Evolutionary conservation across 2,797 vertebrate species (phyloP), one percentile per base, ranked within the genome.

Genomic region (Kryptolebias ocellatus): DNA sequence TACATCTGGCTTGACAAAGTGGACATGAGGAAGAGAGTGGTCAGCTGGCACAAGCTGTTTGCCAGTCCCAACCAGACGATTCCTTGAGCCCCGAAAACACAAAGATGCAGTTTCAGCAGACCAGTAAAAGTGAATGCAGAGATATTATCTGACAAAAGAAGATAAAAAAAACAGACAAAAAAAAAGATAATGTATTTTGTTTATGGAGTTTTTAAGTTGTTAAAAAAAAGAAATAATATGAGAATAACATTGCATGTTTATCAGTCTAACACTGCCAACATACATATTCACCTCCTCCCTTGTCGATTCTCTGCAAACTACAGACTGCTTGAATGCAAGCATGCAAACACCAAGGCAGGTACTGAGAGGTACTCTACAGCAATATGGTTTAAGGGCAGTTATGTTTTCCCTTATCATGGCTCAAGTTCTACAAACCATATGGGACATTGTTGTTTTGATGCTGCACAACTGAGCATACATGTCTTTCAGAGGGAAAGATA

Each of bases 1-100:
- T 98, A 96, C 90, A 96, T 99, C 90, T 99, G 96, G 96, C 93
- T 99, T 82, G 98, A 99, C 93, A 99, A 98, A 92, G 96, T 99
- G 89, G 98, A 99, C 93, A 96, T 98, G 93, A 95, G 97, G 83
- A 99, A 99, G 92, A 94, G 97, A 85, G 95, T 95, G 77, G 97
- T 99, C 83, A 99, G 97, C 93, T 99, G 98, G 98, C 96, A 99
- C 94, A 99, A 99, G 91, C 92, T 99, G 74, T 93, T 96, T 51
- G 95, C 95, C 92, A 98, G 95, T 85, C 94, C 96, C 64, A 93
- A 94, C 77, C 96, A 95, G 86, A 94, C 93, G 39, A 96, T 96
- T 66, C 96, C 95, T 77, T 95, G 90, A 92, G 52, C 53, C 14
- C 28, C 59, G 31, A 54, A 54, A 7, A 12, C 44, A n/a, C 59